A percentile compares a stretch with the other conserved stretches of the same genome.
Evolutionary conservation across 2,113 vertebrate species (phyloP).

Genomic region (Thermophis baileyi): DNA sequence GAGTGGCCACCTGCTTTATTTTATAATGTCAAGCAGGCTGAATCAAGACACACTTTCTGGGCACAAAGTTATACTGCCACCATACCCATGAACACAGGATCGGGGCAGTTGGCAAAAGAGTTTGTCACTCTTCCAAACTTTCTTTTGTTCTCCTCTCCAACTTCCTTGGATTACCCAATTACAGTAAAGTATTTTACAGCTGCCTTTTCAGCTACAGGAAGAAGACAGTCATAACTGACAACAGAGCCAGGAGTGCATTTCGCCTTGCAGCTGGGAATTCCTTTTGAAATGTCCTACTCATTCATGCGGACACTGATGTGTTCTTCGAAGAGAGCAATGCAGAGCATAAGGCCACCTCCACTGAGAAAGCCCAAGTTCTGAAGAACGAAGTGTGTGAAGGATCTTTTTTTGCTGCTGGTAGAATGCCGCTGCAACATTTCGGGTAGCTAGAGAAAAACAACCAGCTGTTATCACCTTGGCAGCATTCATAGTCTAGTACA

Average conservation of each 20-base stretch:
- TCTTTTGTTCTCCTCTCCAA: not conserved
- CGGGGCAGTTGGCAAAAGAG: not conserved
- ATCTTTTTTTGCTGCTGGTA: not conserved
- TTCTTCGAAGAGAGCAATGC: constrained; percentile 78
- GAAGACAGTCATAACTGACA: not conserved
- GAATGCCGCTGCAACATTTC: constrained; percentile 50
- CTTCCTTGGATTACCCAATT: not conserved
- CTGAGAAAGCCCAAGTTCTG: constrained; percentile 75
- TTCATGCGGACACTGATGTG: constrained; percentile 56
- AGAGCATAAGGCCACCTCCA: constrained; percentile 74
- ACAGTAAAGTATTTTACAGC: not conserved
- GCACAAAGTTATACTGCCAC: not conserved
- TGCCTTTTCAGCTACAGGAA: not conserved
- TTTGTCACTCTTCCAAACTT: not conserved
- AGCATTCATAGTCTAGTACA: not conserved
- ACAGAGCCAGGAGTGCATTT: not conserved
- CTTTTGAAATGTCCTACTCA: constrained; percentile 1
- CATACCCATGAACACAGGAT: not conserved
- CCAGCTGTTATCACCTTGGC: not conserved
- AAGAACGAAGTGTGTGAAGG: constrained; percentile 59
- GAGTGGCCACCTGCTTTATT: not conserved
- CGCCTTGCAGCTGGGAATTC: rapidly evolving
- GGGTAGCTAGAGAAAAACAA: constrained; percentile 67
- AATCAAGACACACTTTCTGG: too few species aligned
- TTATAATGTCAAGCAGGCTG: not conserved